These are phyloP conservation scores for Sebastes fasciatus DNA, from an alignment of 2,113 vertebrate species.

Conservation along the genomic window DNA sequence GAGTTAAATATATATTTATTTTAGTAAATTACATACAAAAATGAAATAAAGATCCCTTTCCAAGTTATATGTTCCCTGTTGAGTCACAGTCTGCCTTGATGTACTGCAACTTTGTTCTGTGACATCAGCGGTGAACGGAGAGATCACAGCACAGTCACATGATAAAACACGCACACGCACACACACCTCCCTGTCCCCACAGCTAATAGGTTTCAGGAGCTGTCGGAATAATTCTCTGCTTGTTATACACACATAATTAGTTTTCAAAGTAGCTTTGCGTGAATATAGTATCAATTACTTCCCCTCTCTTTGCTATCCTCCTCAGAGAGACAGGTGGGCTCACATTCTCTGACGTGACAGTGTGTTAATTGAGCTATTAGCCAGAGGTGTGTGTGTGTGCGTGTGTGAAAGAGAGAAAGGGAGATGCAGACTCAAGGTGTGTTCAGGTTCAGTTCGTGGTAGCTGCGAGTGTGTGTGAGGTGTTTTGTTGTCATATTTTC, in stretches of 20 bases:
- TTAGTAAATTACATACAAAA: neutral
- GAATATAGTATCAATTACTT: conserved; percentile 74
- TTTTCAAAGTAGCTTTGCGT: conserved; percentile 74
- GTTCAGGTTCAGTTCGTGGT: neutral
- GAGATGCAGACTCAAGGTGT: conserved; percentile 21
- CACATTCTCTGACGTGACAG: conserved; percentile 69
- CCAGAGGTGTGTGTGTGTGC: conserved; percentile 52
- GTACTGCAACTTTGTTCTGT: conserved; percentile 7
- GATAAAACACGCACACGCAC: conserved; percentile 17
- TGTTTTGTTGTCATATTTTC: conserved; percentile 46
- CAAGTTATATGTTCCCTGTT: neutral
- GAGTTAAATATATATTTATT: conserved; percentile 2
- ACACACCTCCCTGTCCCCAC: neutral
- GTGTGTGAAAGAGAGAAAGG: conserved; percentile 20
- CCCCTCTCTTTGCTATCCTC: conserved; percentile 52
- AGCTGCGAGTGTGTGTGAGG: neutral
- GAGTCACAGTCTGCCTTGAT: neutral
- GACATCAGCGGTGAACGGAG: conserved; percentile 17
- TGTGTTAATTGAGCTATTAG: conserved; percentile 81
- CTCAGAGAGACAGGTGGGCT: conserved; percentile 63
- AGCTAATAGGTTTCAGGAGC: conserved; percentile 66
- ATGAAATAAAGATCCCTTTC: conserved; percentile 1
- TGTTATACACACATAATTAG: conserved; percentile 77
- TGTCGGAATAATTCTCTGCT: conserved; percentile 70
- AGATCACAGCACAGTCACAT: conserved; percentile 29